Percentiles rank a stretch among this genome's conserved stretches.
phyloP scores from a whole-genome alignment of 2,888 invertebrate genomes.

The Bugula neritina region DNA sequence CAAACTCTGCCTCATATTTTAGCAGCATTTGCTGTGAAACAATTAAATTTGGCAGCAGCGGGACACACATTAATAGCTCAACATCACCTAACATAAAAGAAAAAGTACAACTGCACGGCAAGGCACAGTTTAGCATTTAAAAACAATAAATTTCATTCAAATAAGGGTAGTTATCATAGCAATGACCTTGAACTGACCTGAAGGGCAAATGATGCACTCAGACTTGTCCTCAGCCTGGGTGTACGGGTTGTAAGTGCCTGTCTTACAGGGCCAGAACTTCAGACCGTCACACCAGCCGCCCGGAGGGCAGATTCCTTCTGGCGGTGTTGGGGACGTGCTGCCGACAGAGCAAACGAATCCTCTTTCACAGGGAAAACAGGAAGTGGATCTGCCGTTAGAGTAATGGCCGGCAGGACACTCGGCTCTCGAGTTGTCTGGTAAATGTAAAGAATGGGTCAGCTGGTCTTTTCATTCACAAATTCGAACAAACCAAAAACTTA shows the following conservation, averaged over 20 bases:
- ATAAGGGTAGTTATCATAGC: neutral
- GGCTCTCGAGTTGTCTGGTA: constrained; percentile 26
- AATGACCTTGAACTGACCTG: constrained; percentile 35
- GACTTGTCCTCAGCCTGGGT: constrained; percentile 37
- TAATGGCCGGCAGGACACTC: constrained; percentile 46
- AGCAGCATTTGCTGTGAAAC: too few relatives aligned
- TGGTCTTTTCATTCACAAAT: too few relatives aligned
- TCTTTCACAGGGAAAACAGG: constrained; percentile 38
- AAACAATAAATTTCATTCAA: too few relatives aligned
- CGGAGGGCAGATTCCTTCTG: constrained; percentile 35
- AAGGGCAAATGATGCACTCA: constrained; percentile 41
- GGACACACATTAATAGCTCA: too few relatives aligned
- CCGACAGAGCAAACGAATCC: constrained; percentile 43
- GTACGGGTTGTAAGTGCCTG: constrained; percentile 43
- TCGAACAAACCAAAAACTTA: too few relatives aligned
- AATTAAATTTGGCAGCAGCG: too few relatives aligned
- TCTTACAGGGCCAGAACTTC: constrained; percentile 37
- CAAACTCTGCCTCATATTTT: too few relatives aligned
- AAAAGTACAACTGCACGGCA: too few relatives aligned
- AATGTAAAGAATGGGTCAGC: neutral
- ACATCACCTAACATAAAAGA: too few relatives aligned
- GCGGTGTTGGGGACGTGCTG: constrained; percentile 40
- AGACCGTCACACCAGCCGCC: constrained; percentile 49
- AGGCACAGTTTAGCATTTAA: too few relatives aligned
- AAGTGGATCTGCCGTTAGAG: constrained; percentile 36